These are phyloP conservation scores for Odontesthes bonariensis DNA, from an alignment of 2,113 vertebrate genomes.

Conservation along the genomic window DNA sequence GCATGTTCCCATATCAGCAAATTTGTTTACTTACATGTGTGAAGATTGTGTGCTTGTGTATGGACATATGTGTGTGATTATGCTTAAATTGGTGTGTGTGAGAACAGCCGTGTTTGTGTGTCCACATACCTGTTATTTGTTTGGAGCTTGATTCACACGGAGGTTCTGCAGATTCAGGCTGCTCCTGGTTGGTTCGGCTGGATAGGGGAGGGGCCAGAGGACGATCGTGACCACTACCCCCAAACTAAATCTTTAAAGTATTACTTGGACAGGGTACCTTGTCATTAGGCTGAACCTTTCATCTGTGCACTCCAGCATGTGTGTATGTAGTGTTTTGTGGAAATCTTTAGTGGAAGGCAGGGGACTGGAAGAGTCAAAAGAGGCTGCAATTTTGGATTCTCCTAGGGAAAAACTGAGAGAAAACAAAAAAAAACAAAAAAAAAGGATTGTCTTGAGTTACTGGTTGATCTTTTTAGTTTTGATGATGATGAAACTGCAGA, in stretches of 20 bases:
- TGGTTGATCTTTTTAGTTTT: constrained; percentile 7
- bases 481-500: background rate
- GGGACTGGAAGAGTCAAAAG: constrained; percentile 15
- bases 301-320: constrained; percentile 49
- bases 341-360: constrained; percentile 48
- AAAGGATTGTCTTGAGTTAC: background rate
- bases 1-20: too few relatives aligned
- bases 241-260: constrained; percentile 74
- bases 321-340: constrained; percentile 18
- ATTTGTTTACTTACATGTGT: too few relatives aligned
- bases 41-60: background rate
- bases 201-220: constrained; percentile 24
- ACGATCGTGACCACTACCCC: constrained; percentile 1
- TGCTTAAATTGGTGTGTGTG: background rate
- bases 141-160: constrained; percentile 17
- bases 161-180: constrained; percentile 19
- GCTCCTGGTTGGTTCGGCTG: constrained; percentile 47
- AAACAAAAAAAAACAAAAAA: background rate
- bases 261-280: constrained; percentile 70
- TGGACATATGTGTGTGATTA: background rate
- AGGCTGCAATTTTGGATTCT: constrained; percentile 41
- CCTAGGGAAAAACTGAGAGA: constrained; percentile 24
- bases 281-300: constrained; percentile 77
- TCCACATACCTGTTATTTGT: background rate
- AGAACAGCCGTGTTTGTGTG: background rate